Conservation (phyloP, 2,888 invertebrate species). For the Tenthredo notha region DNA sequence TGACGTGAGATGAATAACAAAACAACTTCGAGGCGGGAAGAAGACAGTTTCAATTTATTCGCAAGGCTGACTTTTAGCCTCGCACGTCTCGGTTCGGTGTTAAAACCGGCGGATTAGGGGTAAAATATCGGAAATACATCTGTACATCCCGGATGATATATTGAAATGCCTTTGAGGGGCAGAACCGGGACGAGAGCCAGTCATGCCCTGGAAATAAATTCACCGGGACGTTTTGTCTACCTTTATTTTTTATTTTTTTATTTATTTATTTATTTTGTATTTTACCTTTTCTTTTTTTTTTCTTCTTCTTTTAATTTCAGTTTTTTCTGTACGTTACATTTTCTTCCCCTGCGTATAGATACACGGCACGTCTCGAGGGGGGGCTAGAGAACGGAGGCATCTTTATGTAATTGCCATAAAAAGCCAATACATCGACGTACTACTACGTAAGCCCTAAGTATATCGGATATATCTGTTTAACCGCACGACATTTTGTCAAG, state of each 20-base stretch:
- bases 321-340: background rate
- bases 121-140: constrained; percentile 69
- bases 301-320: background rate
- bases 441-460: background rate
- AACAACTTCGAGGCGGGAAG: constrained; percentile 40
- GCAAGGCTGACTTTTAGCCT: constrained; percentile 55
- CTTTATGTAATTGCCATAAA: constrained; percentile 15
- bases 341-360: background rate
- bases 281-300: constrained; percentile 6
- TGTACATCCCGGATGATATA: constrained; percentile 54
- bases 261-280: background rate
- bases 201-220: constrained; percentile 49
- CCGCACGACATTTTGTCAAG: background rate
- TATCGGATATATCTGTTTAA: background rate
- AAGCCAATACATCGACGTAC: background rate
- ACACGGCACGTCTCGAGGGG: constrained; percentile 1
- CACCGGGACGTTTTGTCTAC: constrained; percentile 42
- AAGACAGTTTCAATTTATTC: constrained; percentile 75
- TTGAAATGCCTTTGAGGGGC: constrained; percentile 44
- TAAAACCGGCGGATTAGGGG: constrained; percentile 55
- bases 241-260: constrained; percentile 2
- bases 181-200: constrained; percentile 41
- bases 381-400: background rate
- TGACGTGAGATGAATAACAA: constrained; percentile 45
- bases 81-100: constrained; percentile 53